Percentiles rank a stretch among this genome's conserved stretches.
These are phyloP conservation scores for Connochaetes taurinus DNA, from an alignment of 2,113 vertebrate species.

Conservation along the genomic window DNA sequence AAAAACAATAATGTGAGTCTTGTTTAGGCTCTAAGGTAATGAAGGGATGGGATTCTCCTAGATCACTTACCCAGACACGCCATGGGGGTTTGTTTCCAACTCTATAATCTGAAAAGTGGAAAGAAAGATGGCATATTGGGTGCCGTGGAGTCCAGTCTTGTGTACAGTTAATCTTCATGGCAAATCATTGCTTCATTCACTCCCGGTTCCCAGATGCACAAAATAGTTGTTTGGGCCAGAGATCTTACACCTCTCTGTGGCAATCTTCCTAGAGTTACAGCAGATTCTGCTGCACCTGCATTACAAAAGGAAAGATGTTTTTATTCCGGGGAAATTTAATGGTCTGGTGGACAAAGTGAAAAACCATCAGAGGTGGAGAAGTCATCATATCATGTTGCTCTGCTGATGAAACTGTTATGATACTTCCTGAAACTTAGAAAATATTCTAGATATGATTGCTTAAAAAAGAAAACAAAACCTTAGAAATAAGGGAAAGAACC, in stretches of 20 bases:
- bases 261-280: not conserved
- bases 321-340: not conserved
- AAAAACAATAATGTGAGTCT: not conserved
- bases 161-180: not conserved
- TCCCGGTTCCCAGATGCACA: not conserved
- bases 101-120: not conserved
- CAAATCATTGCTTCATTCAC: not conserved
- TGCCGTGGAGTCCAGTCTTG: not conserved
- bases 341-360: not conserved
- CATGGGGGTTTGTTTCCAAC: not conserved
- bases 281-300: not conserved
- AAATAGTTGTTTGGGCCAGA: not conserved
- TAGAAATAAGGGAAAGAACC: not conserved
- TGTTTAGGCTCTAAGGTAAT: not conserved
- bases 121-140: not conserved
- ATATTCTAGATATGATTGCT: not conserved
- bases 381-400: accelerated
- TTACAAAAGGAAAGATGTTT: not conserved
- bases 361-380: not conserved
- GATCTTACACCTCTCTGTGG: not conserved
- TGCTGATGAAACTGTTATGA: not conserved
- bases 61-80: not conserved
- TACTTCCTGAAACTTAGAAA: not conserved
- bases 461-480: not conserved
- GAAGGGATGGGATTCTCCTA: accelerated